These are phyloP conservation scores for Pristionchus pacificus DNA, from an alignment of 1,140 invertebrate species.

Conservation along the genomic window DNA sequence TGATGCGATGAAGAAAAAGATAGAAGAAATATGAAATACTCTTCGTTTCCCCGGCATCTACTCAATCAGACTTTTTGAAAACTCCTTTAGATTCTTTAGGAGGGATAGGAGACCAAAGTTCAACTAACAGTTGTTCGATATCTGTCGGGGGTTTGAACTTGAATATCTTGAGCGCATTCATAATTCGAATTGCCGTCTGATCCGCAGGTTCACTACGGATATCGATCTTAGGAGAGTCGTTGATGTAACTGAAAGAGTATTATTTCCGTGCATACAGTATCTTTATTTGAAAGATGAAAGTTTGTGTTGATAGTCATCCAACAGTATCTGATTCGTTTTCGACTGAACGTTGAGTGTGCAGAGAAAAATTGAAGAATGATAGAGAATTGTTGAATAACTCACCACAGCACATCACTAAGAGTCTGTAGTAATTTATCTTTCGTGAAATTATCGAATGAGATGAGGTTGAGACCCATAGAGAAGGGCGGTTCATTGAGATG, in stretches of 20 bases:
- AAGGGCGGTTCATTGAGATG: background rate
- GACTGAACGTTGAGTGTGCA: too few relatives aligned
- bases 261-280: too few relatives aligned
- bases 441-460: background rate
- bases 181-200: background rate
- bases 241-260: background rate
- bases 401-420: background rate
- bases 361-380: too few relatives aligned
- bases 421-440: background rate
- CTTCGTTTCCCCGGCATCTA: too few relatives aligned
- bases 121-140: background rate
- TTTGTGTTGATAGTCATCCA: too few relatives aligned
- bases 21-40: too few relatives aligned
- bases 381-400: background rate
- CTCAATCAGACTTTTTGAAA: too few relatives aligned
- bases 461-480: background rate
- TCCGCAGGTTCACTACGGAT: background rate
- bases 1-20: too few relatives aligned
- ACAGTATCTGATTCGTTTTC: too few relatives aligned
- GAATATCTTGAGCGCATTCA: background rate
- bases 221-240: background rate
- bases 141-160: background rate
- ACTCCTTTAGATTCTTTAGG: too few relatives aligned
- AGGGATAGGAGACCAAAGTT: too few relatives aligned
- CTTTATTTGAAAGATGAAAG: too few relatives aligned